Percentiles rank a stretch among this genome's conserved stretches.
These are phyloP conservation scores for Gopherus flavomarginatus DNA, from an alignment of 2,113 vertebrate genomes.

Conservation along the genomic window DNA sequence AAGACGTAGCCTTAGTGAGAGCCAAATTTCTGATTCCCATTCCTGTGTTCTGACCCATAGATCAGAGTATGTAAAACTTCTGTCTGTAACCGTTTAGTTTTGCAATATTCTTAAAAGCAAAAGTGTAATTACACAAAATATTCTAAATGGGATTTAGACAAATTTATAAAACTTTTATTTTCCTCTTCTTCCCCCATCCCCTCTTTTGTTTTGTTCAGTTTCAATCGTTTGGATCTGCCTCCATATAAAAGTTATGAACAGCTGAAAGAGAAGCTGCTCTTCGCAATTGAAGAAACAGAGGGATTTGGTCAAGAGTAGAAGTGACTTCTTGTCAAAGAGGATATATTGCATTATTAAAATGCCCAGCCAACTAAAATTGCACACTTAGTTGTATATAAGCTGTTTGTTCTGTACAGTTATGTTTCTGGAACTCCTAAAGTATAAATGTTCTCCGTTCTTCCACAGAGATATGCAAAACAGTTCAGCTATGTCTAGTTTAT, in stretches of 20 bases:
- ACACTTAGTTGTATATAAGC: constrained; percentile 97
- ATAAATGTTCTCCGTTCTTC: constrained; percentile 84
- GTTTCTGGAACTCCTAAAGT: constrained; percentile 87
- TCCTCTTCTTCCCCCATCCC: not conserved
- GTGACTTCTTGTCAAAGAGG: constrained; percentile 66
- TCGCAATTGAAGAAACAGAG: constrained; percentile 99
- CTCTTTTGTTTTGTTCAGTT: constrained; percentile 80
- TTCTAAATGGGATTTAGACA: not conserved
- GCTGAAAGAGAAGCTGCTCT: constrained; percentile 98
- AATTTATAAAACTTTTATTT: not conserved
- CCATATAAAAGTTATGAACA: constrained; percentile 99
- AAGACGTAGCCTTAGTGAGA: not conserved
- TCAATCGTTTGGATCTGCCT: constrained; percentile 97
- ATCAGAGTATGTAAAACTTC: not conserved
- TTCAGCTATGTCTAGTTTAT: constrained; percentile 89
- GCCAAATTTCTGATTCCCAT: not conserved
- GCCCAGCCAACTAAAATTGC: constrained; percentile 89
- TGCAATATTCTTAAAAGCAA: not conserved
- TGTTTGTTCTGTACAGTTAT: constrained; percentile 93
- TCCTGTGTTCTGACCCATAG: not conserved
- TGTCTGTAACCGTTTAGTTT: fast-evolving
- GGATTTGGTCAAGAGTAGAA: constrained; percentile 98
- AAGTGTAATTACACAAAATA: not conserved
- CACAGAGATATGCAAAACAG: constrained; percentile 96
- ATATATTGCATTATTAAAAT: constrained; percentile 63